Percentiles rank a stretch among this genome's conserved stretches.
These are phyloP conservation scores for Phaonia tiefii DNA, from an alignment of 2,888 invertebrate genomes.

Conservation along the genomic window DNA sequence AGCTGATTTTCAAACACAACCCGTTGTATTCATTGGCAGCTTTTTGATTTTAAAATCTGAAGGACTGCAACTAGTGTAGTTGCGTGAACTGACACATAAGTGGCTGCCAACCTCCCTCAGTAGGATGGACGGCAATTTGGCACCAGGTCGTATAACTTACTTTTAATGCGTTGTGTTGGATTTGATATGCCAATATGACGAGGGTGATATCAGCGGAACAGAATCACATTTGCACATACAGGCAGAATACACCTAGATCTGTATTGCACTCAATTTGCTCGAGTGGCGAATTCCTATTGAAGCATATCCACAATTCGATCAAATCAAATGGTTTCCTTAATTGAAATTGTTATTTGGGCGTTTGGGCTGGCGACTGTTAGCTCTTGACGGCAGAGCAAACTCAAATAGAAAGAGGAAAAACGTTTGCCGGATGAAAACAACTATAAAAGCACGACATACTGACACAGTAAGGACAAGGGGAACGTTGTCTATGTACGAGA, in stretches of 20 bases:
- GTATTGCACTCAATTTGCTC: not conserved
- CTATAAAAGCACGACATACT: slow-evolving; percentile 4
- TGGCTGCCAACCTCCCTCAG: not conserved
- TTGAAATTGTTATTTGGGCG: slow-evolving; percentile 51
- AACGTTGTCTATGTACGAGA: not conserved
- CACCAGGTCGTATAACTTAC: slow-evolving; percentile 13
- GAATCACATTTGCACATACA: too few species aligned
- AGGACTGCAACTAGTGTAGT: slow-evolving; percentile 3
- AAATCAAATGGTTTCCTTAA: slow-evolving; percentile 58
- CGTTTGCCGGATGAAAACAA: not conserved
- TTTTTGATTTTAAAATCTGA: too few species aligned
- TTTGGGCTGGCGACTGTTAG: not conserved
- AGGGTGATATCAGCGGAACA: not conserved
- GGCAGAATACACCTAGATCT: slow-evolving; percentile 19
- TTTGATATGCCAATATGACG: not conserved
- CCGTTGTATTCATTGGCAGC: too few species aligned
- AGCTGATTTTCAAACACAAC: too few species aligned
- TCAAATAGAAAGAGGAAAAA: too few species aligned
- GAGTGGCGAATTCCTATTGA: slow-evolving; percentile 30
- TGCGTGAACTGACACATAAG: not conserved
- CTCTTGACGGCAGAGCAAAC: too few species aligned
- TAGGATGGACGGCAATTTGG: slow-evolving; percentile 31
- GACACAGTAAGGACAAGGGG: not conserved
- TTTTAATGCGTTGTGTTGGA: not conserved
- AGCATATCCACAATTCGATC: slow-evolving; percentile 58